phyloP scores from a whole-genome alignment of 2,888 invertebrate genomes.

The Camptogramma bilineatum region DNA sequence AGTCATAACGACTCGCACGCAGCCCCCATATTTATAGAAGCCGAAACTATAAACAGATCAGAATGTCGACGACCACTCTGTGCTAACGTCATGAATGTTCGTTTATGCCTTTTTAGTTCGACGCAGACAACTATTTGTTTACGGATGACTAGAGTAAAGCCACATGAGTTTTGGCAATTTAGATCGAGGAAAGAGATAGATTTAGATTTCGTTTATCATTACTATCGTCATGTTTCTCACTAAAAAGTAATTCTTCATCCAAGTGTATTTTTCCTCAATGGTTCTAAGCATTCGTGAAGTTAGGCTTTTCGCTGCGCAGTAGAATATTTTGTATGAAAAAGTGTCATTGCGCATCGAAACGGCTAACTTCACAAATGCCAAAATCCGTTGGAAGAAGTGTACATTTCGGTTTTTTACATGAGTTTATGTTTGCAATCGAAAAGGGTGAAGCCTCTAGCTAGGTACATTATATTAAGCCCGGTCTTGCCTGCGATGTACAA shows the following conservation, averaged over 20 bases:
- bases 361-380: too few species aligned
- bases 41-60: conserved; percentile 13
- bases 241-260: background rate
- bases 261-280: too few species aligned
- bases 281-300: too few species aligned
- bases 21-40: conserved; percentile 20
- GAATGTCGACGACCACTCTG: background rate
- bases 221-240: background rate
- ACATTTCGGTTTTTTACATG: too few species aligned
- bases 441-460: background rate
- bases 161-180: background rate
- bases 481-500: conserved; percentile 61
- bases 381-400: too few species aligned
- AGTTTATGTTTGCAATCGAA: background rate
- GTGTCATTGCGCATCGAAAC: too few species aligned
- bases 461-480: conserved; percentile 48
- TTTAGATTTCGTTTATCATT: background rate
- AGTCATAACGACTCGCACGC: conserved; percentile 20
- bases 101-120: background rate
- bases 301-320: too few species aligned
- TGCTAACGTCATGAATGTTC: background rate
- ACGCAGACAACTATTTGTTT: background rate
- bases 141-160: background rate
- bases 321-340: too few species aligned
- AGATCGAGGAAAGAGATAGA: background rate